Base-by-base conservation (phyloP, 2,113 vertebrate species). In the Gila orcuttii region DNA sequence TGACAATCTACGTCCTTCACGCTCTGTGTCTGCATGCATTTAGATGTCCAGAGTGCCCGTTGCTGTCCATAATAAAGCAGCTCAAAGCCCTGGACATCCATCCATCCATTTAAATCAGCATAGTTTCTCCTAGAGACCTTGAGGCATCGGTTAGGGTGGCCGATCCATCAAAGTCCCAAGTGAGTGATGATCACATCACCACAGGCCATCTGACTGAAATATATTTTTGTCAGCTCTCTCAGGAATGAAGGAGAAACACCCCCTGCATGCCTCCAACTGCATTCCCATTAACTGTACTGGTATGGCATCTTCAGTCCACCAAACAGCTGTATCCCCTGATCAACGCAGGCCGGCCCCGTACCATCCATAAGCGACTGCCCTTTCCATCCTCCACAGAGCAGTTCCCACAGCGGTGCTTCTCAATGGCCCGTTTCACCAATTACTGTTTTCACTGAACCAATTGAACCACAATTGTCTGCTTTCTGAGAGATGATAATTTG, bases 181-280 rank as follows among this genome's bases (percentile, higher is more conserved):
- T 89, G 92, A 92, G 90, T 91, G 90, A 93, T 92, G 92, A 93
- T 93, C 93, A 93, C 93, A 94, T 93, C 92, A 90, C 80, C 79
- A 83, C 90, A 88, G 83, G 88, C 86, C 73, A 4, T 90, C 86
- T 90, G 25, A 45, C 69, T 62, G 42, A 68, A 50, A 21, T 66
- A 47, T 13, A 31, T 69, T 59, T 52, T 71, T 33, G 25, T 50
- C 19, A 33, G 19, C 42, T 69, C 28, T 31, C 5, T 66, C 45
- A 68, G 19, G 12, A 33, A 62, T 23, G 74, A 52, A 78, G 74
- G n/a, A 77, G 25, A 62, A 47, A 60, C 60, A 11, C 21, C 28
- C 28, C 1, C 1, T 1, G 31, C 31, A 33, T 21, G n/a, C 25
- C 57, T 62, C 13, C 33, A 31, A 47, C 36, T 21, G 25, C 74